Evolutionary conservation across 2,113 vertebrate species (phyloP).

Genomic region (Hipposideros armiger): DNA sequence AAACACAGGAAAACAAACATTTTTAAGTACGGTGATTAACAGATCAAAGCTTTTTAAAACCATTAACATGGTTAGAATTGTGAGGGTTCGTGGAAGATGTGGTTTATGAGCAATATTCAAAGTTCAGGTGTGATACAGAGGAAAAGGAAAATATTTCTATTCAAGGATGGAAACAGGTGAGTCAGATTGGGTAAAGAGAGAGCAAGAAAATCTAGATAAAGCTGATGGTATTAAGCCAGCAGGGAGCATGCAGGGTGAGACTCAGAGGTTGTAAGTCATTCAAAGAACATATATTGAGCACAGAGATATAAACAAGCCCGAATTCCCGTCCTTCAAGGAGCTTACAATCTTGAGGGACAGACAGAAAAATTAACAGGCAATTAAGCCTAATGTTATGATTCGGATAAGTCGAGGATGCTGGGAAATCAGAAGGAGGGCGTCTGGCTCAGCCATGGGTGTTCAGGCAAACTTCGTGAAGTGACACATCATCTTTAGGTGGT

Average conservation of each 20-base stretch:
- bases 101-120: not conserved
- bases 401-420: not conserved
- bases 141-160: not conserved
- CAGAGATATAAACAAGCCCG: not conserved
- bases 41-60: not conserved
- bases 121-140: not conserved
- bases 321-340: not conserved
- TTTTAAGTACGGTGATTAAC: not conserved
- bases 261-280: not conserved
- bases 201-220: not conserved
- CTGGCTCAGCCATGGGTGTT: not conserved
- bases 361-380: not conserved
- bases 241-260: not conserved
- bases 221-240: not conserved
- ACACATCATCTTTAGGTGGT: not conserved
- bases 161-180: not conserved
- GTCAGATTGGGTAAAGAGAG: not conserved
- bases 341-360: not conserved
- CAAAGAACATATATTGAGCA: not conserved
- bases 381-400: not conserved
- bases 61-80: not conserved
- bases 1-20: constrained; percentile 1
- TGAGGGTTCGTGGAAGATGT: not conserved
- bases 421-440: not conserved
- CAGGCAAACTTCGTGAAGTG: not conserved